These are phyloP conservation scores for Brachionus calyciflorus DNA, from an alignment of 1,140 invertebrate genomes.

Conservation along the genomic window DNA sequence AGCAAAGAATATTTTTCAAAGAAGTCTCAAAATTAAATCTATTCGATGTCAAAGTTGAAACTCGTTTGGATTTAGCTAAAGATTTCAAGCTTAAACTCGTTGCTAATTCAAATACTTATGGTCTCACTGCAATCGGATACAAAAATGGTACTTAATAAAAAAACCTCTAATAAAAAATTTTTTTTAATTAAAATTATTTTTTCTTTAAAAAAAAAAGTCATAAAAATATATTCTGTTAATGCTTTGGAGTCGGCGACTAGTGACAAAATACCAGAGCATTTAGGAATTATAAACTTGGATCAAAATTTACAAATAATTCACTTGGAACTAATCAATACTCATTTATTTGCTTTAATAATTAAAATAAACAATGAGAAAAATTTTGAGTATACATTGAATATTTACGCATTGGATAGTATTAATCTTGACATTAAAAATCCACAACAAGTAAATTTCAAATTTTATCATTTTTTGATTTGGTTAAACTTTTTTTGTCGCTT, in stretches of 20 bases:
- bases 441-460: not conserved
- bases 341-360: conserved; percentile 8
- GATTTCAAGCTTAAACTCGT: not conserved
- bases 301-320: not conserved
- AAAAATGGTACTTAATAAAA: conserved; percentile 8
- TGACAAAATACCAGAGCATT: not conserved
- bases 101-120: conserved; percentile 2
- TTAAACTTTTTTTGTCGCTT: not conserved
- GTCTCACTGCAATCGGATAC: not conserved
- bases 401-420: conserved; percentile 15
- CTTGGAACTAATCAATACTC: not conserved
- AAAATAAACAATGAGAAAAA: not conserved
- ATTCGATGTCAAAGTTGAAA: not conserved
- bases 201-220: conserved; percentile 9
- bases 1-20: conserved; percentile 30
- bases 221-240: conserved; percentile 15
- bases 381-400: conserved; percentile 11
- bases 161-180: not conserved
- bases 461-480: not conserved
- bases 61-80: not conserved
- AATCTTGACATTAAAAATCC: not conserved
- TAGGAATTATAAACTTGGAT: not conserved
- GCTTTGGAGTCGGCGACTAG: not conserved
- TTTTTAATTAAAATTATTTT: not conserved
- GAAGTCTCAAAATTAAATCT: conserved; percentile 9